phyloP scores from a whole-genome alignment of 2,113 vertebrate species.

The Lophura nycthemera region DNA sequence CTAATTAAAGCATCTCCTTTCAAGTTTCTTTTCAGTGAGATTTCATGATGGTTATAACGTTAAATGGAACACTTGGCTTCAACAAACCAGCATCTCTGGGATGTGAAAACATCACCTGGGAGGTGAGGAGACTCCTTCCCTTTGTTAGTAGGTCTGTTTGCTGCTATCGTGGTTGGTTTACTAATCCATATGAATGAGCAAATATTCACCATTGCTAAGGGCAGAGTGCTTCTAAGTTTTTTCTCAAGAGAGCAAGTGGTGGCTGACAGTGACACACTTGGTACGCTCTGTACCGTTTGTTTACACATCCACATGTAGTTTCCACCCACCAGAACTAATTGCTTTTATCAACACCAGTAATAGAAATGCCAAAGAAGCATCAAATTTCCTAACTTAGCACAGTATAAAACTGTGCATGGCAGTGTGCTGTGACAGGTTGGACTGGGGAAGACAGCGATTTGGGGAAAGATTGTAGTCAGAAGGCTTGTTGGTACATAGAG shows the following conservation, averaged over 20 bases:
- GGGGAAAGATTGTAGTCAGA: not conserved
- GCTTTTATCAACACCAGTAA: not conserved
- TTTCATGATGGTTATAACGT: not conserved
- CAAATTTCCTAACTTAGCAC: not conserved
- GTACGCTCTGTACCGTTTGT: not conserved
- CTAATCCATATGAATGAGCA: not conserved
- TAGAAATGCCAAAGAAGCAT: not conserved
- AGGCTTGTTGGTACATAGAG: not conserved
- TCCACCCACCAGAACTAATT: not conserved
- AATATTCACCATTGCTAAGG: not conserved
- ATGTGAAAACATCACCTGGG: not conserved
- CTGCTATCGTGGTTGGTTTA: not conserved
- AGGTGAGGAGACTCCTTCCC: not conserved
- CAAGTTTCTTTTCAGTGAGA: not conserved
- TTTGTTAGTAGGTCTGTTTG: not conserved
- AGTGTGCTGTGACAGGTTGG: not conserved
- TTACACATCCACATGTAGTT: not conserved
- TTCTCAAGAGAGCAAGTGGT: not conserved
- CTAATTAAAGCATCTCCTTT: not conserved
- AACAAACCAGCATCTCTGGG: not conserved
- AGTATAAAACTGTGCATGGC: not conserved
- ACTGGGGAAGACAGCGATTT: not conserved
- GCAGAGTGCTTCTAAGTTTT: not conserved
- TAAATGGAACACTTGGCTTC: not conserved
- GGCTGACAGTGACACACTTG: not conserved